phyloP scores from a whole-genome alignment of 2,797 vertebrate species.

The Nyctibius grandis region DNA sequence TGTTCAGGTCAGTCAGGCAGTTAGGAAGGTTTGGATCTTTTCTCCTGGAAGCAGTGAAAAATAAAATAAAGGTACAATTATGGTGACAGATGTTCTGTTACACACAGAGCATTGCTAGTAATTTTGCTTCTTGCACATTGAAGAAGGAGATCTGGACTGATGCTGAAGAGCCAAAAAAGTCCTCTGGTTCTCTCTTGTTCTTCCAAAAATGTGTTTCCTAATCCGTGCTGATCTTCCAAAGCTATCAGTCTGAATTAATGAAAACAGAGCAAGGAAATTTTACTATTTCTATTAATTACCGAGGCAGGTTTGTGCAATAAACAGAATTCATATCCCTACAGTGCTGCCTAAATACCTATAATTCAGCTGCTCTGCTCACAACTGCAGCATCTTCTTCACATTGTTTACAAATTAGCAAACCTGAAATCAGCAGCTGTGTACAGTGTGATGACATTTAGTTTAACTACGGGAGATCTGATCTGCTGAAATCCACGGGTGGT shows the following conservation, averaged over 20 bases:
- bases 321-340: conserved; percentile 42
- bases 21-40: background rate
- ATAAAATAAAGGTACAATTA: background rate
- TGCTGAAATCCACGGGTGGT: background rate
- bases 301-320: conserved; percentile 47
- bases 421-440: background rate
- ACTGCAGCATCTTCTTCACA: background rate
- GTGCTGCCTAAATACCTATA: conserved; percentile 39
- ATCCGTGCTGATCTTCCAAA: background rate
- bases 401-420: conserved; percentile 46
- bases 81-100: background rate
- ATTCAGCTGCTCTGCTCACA: conserved; percentile 20
- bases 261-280: background rate
- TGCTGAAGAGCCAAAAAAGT: background rate
- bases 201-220: background rate
- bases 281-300: conserved; percentile 51
- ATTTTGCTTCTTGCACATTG: background rate
- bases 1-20: background rate
- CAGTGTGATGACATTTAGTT: background rate
- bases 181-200: background rate
- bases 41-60: background rate
- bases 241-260: conserved; percentile 34
- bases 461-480: background rate
- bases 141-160: background rate
- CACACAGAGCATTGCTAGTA: background rate